Evolutionary conservation across 2,888 invertebrate species (phyloP).

Genomic region (Unio pictorum): DNA sequence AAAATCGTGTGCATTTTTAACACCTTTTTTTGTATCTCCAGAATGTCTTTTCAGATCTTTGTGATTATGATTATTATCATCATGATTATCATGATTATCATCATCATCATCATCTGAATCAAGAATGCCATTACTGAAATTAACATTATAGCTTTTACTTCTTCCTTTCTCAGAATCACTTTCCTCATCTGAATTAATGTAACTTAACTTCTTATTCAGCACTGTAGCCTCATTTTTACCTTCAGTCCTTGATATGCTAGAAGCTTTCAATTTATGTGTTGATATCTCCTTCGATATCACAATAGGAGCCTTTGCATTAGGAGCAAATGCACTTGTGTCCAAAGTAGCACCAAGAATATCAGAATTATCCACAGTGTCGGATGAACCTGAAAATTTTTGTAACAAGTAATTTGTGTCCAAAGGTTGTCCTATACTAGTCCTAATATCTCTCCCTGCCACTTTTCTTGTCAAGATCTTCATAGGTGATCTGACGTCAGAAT

Average conservation of each 20-base stretch:
- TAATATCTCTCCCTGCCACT: slow-evolving; percentile 36
- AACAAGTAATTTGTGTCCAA: slow-evolving; percentile 14
- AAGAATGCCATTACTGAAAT: too few relatives aligned
- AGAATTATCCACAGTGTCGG: background rate
- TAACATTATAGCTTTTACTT: background rate
- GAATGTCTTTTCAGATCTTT: background rate
- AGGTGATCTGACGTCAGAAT: slow-evolving; percentile 28
- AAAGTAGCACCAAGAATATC: slow-evolving; percentile 18
- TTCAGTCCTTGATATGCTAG: background rate
- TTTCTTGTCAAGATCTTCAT: slow-evolving; percentile 43
- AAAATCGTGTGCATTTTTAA: slow-evolving; percentile 42
- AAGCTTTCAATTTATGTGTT: slow-evolving; percentile 1
- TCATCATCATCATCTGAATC: background rate
- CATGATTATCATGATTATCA: background rate
- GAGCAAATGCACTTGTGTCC: slow-evolving; percentile 34
- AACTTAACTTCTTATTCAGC: too few relatives aligned
- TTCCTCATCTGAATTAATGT: background rate
- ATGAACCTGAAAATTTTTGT: background rate
- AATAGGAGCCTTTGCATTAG: slow-evolving; percentile 36
- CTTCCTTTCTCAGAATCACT: slow-evolving; percentile 7
- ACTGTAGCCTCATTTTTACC: background rate
- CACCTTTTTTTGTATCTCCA: slow-evolving; percentile 13
- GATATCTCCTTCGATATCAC: slow-evolving; percentile 38
- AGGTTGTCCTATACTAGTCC: slow-evolving; percentile 8
- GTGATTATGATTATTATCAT: background rate